Base-by-base conservation (phyloP, 35 echinoderm and acorn worm genomes). In the Eucidaris tribuloides region DNA sequence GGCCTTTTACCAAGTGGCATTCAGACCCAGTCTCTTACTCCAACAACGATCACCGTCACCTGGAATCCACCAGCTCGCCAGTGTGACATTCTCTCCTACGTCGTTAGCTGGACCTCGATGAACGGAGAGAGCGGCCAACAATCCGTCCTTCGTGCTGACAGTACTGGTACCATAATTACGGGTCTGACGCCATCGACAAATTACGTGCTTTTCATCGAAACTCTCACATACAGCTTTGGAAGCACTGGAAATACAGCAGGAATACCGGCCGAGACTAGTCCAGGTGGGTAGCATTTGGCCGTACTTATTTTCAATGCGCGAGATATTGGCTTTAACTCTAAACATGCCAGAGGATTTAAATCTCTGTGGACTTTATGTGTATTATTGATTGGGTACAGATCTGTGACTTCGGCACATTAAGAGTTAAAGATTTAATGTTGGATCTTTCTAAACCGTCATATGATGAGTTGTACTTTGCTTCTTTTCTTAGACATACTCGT, bases 71-170 rank as follows among this genome's bases (percentile, higher is more conserved):
- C 56, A 35, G 3, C 22, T 19, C 80, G 57, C 20, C 42, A 65
- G 38, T 83, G 80, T 27, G 80, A 83, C 46, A 64, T 83, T 20
- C 38, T 83, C 18, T 20, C 57, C 62, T 83, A 83, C 36, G 65
- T 32, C 62, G 23, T 83, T 15, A 39, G 37, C 29, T 83, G 42
- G 57, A 42, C 40, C 38, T 55, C 57, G 9, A 23, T 40, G 44
- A 46, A 83, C 49, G 80, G 80, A 22, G 57, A 64, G 14, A 38
- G 27, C 11, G 68, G 68, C 9, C 24, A 22, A 22, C 68, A 43
- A 40, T 25, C 68, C 0, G 38, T 74, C 41, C n/a, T 40, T 1
- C 35, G 68, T 7, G 68, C 35, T 24, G 68, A 42, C 2, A 42
- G 28, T 7, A 24, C 33, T 1, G 44, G 9, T 0, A n/a, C 33